Evolutionary conservation across 92 coral and sea anemone species (phyloP).

Genomic region (Bergia puertoricense): DNA sequence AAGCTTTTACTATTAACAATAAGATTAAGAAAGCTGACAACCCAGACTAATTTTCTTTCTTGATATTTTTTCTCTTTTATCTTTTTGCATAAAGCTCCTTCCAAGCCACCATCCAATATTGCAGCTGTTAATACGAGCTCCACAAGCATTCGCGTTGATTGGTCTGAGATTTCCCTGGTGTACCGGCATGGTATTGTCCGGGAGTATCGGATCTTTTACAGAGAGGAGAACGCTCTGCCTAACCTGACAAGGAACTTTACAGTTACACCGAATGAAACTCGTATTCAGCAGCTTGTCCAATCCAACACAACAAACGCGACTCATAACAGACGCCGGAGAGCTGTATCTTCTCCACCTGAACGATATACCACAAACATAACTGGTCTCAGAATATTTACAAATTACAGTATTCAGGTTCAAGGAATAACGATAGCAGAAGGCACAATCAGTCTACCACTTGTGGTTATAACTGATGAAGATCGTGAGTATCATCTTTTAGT

Average conservation of each 20-base stretch:
- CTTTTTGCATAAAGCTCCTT: constrained; percentile 25
- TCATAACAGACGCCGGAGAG: constrained; percentile 23
- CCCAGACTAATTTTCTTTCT: too few relatives aligned
- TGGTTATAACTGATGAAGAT: constrained; percentile 65
- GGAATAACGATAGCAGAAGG: constrained; percentile 59
- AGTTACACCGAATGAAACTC: constrained; percentile 26
- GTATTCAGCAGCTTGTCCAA: neutral
- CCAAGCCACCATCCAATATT: constrained; percentile 42
- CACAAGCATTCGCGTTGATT: constrained; percentile 36
- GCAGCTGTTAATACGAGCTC: constrained; percentile 17
- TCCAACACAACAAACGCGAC: constrained; percentile 6
- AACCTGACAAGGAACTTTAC: constrained; percentile 24
- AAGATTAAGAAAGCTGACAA: too few relatives aligned
- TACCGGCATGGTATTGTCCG: constrained; percentile 44
- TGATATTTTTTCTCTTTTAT: neutral
- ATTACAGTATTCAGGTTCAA: constrained; percentile 55
- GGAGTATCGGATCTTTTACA: constrained; percentile 36
- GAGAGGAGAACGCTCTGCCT: neutral
- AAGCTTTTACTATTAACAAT: too few relatives aligned
- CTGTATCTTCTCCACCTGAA: constrained; percentile 1
- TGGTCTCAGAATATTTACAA: constrained; percentile 58
- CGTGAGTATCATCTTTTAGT: constrained; percentile 37
- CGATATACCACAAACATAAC: constrained; percentile 46
- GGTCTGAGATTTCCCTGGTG: constrained; percentile 37
- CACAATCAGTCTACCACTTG: constrained; percentile 27